Evolutionary conservation across 2,113 vertebrate genomes (phyloP).

Genomic region (Rhegmatorhina hoffmannsi): DNA sequence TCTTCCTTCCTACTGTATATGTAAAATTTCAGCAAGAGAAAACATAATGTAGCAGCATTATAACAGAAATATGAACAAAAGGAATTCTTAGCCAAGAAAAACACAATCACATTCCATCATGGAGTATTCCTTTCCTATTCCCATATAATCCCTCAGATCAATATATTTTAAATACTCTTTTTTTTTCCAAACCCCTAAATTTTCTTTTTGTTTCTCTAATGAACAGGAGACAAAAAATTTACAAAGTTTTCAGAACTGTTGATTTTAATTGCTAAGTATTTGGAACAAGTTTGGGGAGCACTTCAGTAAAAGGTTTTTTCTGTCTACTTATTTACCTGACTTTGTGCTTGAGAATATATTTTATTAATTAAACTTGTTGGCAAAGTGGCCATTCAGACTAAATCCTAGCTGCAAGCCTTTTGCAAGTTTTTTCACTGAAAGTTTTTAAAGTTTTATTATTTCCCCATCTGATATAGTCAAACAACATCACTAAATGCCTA

Average conservation of each 20-base stretch:
- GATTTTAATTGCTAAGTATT: background rate
- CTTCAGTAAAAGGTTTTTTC: background rate
- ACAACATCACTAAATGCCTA: background rate
- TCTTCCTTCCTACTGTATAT: background rate
- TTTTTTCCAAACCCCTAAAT: background rate
- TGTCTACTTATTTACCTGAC: background rate
- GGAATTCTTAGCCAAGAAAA: slow-evolving; percentile 1
- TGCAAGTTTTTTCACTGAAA: background rate
- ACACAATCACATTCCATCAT: background rate
- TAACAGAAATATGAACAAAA: background rate
- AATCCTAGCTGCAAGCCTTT: background rate
- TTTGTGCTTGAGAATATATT: background rate
- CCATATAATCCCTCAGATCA: background rate
- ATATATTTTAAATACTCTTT: slow-evolving; percentile 11
- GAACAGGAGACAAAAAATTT: background rate
- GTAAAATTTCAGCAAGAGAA: slow-evolving; percentile 41
- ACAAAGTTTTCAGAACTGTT: slow-evolving; percentile 5
- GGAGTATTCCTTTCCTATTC: background rate
- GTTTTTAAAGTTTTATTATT: background rate
- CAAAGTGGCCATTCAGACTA: slow-evolving; percentile 5
- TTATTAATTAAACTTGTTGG: slow-evolving; percentile 11
- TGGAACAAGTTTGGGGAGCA: background rate
- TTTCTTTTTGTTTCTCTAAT: slow-evolving; percentile 16
- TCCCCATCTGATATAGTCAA: background rate
- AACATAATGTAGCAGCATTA: background rate